Evolutionary conservation across 1,140 invertebrate species (phyloP).

Genomic region (Hestina assimilis): DNA sequence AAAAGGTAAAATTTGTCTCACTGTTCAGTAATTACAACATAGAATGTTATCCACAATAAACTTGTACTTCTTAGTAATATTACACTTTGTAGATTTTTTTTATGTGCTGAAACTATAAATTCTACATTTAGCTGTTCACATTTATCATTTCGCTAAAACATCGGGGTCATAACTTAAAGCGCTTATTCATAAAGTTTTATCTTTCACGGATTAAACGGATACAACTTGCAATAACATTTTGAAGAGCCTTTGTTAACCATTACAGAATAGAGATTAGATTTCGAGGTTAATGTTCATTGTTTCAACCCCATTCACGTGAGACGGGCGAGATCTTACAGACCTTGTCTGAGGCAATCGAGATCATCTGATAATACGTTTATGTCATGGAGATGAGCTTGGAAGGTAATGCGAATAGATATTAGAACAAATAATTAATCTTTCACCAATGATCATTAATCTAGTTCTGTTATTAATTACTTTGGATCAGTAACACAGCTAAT

Average conservation of each 20-base stretch:
- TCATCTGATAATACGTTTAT: slow-evolving; percentile 6
- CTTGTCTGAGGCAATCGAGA: slow-evolving; percentile 9
- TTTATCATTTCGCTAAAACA: not conserved
- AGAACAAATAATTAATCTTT: too few species aligned
- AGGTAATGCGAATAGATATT: too few species aligned
- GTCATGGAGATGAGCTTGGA: not conserved
- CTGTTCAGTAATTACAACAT: too few species aligned
- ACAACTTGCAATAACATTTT: slow-evolving; percentile 15
- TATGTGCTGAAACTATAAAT: too few species aligned
- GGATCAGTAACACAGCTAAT: too few species aligned
- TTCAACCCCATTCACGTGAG: slow-evolving; percentile 12
- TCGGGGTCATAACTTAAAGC: not conserved
- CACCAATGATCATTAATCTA: too few species aligned
- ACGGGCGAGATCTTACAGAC: not conserved
- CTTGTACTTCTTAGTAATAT: too few species aligned
- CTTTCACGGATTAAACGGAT: slow-evolving; percentile 1
- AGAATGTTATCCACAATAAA: too few species aligned
- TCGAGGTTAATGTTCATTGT: slow-evolving; percentile 22
- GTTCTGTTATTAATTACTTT: too few species aligned
- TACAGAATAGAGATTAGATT: slow-evolving; percentile 20
- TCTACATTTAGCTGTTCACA: too few species aligned
- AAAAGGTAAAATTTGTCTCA: too few species aligned
- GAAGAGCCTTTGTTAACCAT: slow-evolving; percentile 15
- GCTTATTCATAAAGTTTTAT: slow-evolving; percentile 5
- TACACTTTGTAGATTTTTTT: too few species aligned